A percentile compares a stretch with the other conserved stretches of the same genome.
Evolutionary conservation across 2,888 invertebrate genomes (phyloP).

Genomic region (Orchesella flavescens): DNA sequence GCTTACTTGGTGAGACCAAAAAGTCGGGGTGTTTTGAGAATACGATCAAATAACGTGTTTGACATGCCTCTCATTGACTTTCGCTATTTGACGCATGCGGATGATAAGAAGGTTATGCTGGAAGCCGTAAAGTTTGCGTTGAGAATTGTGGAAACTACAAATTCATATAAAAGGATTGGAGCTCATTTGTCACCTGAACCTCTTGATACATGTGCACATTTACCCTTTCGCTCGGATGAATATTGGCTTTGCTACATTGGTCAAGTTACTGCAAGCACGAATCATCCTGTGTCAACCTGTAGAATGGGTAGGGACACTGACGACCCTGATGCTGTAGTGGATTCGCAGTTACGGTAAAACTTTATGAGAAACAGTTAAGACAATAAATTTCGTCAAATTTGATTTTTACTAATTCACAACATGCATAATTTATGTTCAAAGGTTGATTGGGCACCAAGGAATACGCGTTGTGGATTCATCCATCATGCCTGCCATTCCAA

Average conservation of each 20-base stretch:
- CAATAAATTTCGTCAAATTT: no score
- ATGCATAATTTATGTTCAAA: not conserved
- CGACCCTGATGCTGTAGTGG: conserved; percentile 20
- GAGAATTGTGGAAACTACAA: conserved; percentile 17
- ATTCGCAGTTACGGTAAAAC: conserved; percentile 6
- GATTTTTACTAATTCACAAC: no score
- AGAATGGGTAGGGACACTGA: conserved; percentile 17
- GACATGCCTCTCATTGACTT: conserved; percentile 24
- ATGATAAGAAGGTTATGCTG: conserved; percentile 15
- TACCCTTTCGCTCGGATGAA: conserved; percentile 23
- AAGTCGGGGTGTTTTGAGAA: conserved; percentile 20
- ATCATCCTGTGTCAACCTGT: conserved; percentile 11
- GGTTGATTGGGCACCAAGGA: not conserved
- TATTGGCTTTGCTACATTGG: conserved; percentile 41
- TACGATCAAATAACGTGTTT: not conserved
- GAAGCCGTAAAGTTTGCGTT: not conserved
- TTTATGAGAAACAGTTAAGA: no score
- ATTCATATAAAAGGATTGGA: conserved; percentile 2
- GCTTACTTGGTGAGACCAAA: conserved; percentile 6
- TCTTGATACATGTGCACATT: not conserved
- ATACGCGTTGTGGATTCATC: conserved; percentile 7
- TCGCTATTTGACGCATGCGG: conserved; percentile 15
- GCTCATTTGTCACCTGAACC: not conserved
- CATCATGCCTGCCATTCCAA: not conserved
- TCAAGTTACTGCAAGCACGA: not conserved